These are phyloP conservation scores for Mayetiola destructor DNA, from an alignment of 2,888 invertebrate species.

Conservation along the genomic window DNA sequence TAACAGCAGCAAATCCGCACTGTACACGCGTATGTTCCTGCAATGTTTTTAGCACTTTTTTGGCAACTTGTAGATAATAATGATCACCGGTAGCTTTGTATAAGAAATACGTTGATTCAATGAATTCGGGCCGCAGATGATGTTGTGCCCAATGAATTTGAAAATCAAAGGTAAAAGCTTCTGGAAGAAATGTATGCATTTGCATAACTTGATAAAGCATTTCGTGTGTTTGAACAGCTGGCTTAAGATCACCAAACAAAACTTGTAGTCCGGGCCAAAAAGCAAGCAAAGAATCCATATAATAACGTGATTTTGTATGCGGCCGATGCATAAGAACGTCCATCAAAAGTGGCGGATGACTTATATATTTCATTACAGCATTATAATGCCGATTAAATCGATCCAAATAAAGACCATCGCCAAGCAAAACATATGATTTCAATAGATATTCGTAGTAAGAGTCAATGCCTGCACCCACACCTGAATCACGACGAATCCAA, in stretches of 20 bases:
- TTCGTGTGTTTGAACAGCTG: conserved; percentile 97
- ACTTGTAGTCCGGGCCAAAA: conserved; percentile 98
- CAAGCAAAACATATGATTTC: conserved; percentile 90
- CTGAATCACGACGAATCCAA: conserved; percentile 92
- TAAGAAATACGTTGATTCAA: conserved; percentile 95
- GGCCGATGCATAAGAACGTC: conserved; percentile 96
- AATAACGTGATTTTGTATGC: conserved; percentile 83
- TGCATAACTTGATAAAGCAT: conserved; percentile 98
- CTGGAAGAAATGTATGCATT: conserved; percentile 93
- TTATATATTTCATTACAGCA: conserved; percentile 94
- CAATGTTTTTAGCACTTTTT: background rate
- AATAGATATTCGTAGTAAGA: conserved; percentile 97
- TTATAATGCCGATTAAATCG: conserved; percentile 91
- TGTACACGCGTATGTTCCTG: conserved; percentile 84
- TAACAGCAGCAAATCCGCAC: conserved; percentile 96
- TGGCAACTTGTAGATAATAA: conserved; percentile 67
- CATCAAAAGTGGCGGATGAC: conserved; percentile 84
- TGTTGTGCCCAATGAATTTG: conserved; percentile 98
- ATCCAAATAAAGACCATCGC: conserved; percentile 84
- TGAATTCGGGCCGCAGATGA: conserved; percentile 89
- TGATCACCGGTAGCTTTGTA: conserved; percentile 91
- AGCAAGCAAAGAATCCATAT: conserved; percentile 93
- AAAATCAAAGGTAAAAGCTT: conserved; percentile 96
- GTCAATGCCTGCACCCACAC: conserved; percentile 98
- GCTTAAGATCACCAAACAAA: conserved; percentile 75